Evolutionary conservation across 2,888 invertebrate species (phyloP).

Genomic region (Agrotis exclamationis): DNA sequence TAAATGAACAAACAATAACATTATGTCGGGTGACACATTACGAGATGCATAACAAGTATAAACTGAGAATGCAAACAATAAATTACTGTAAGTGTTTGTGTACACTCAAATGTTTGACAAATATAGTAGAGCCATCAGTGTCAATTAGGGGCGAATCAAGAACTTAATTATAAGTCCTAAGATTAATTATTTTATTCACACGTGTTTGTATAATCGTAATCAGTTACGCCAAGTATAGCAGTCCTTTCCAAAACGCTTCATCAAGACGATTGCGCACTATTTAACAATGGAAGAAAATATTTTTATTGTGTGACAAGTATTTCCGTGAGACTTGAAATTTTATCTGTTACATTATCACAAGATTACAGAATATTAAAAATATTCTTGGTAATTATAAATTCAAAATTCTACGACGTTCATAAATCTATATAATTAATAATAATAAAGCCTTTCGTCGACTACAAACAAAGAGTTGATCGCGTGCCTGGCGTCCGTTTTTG

Average conservation of each 20-base stretch:
- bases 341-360: constrained; percentile 15
- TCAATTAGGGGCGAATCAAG: constrained; percentile 41
- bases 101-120: constrained; percentile 23
- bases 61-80: constrained; percentile 32
- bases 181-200: constrained; percentile 21
- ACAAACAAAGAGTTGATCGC: constrained; percentile 57
- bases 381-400: constrained; percentile 17
- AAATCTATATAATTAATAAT: too few species aligned
- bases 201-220: neutral
- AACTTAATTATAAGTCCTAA: constrained; percentile 26
- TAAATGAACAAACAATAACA: constrained; percentile 54
- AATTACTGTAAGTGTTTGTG: neutral
- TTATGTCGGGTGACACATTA: constrained; percentile 31
- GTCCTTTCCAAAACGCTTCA: neutral
- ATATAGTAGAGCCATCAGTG: constrained; percentile 43
- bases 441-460: constrained; percentile 40
- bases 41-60: constrained; percentile 19
- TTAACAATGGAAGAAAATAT: constrained; percentile 17
- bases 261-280: constrained; percentile 10
- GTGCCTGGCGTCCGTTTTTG: constrained; percentile 61
- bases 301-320: constrained; percentile 3
- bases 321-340: constrained; percentile 11
- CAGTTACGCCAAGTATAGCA: neutral
- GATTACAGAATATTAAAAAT: constrained; percentile 27
- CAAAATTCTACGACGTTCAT: constrained; percentile 11